Evolutionary conservation across 2,888 invertebrate genomes (phyloP), one percentile per base, ranked within the genome.

Genomic region (Hemistola chrysoprasaria): DNA sequence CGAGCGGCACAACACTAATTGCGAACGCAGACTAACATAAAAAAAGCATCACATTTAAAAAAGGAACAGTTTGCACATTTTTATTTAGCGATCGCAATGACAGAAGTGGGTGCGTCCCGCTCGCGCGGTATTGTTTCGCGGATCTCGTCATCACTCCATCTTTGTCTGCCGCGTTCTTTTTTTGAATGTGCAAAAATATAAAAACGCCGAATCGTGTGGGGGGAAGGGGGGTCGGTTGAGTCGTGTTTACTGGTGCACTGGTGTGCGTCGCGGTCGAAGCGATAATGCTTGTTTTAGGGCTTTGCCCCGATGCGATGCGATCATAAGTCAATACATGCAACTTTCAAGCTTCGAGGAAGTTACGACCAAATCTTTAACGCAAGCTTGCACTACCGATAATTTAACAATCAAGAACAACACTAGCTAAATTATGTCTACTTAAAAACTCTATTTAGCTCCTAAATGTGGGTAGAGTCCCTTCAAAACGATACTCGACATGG

Each of bases 101-200:
- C 82, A 82, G 80, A 76, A 77, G 65, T 75, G 76, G 57, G 64
- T 70, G 76, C 60, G 75, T 87, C 87, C 76, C 80, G 75, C 82
- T 88, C 70, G 63, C 78, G 57, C 87, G 57, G 71, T 68, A 84
- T 86, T 86, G 86, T 87, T 82, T 65, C 57, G 60, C 59, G 62
- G 69, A 68, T 67, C 77, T 77, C 85, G 81, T 85, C 87, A 85
- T 81, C 85, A 83, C 74, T 86, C 86, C 85, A 83, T 87, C 87
- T 87, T 88, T 87, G 84, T 88, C 88, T 86, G 75, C 69, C 80
- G 71, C 80, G 70, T 65, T 51, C 75, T 85, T 86, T 87, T 87
- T 87, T 86, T 82, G 68, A 84, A 83, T 83, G 84, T 85, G 85
- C 83, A 85, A 85, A 85, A 88, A 87, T 86, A 86, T 88, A 88